A percentile compares a stretch with the other conserved stretches of the same genome.
Conservation (phyloP, 2,113 vertebrate species). For the Thamnaconus septentrionalis region DNA sequence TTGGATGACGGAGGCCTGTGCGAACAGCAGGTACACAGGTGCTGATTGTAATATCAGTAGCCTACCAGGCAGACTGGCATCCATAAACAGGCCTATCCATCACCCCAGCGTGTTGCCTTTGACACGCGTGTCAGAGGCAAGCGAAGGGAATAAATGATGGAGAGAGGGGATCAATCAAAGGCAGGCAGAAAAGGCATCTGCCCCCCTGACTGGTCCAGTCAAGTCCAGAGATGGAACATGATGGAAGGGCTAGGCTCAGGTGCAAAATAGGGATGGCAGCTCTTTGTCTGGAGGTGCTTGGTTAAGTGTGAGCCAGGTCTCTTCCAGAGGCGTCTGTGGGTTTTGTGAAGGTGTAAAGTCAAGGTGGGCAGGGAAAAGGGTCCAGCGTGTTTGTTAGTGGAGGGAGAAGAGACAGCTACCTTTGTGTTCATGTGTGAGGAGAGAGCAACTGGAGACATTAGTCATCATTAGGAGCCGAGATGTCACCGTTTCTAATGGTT, state of each 20-base stretch:
- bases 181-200: conserved; percentile 64
- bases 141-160: conserved; percentile 76
- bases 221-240: conserved; percentile 70
- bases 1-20: conserved; percentile 56
- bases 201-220: conserved; percentile 65
- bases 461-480: conserved; percentile 91
- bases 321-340: conserved; percentile 31
- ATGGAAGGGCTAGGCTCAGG: conserved; percentile 77
- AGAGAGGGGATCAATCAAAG: conserved; percentile 76
- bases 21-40: conserved; percentile 76
- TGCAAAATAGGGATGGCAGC: conserved; percentile 55
- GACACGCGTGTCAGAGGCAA: conserved; percentile 70
- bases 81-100: conserved; percentile 77
- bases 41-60: conserved; percentile 75
- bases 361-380: conserved; percentile 21
- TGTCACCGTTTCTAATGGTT: conserved; percentile 90
- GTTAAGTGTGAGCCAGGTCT: conserved; percentile 57
- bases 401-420: conserved; percentile 10
- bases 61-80: conserved; percentile 74
- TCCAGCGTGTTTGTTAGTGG: conserved; percentile 27
- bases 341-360: conserved; percentile 50
- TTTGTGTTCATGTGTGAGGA: neutral
- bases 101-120: conserved; percentile 70
- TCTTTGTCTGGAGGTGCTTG: conserved; percentile 66
- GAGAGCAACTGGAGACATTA: conserved; percentile 81